Base-by-base conservation (phyloP, 2,888 invertebrate genomes). In the Ectobius pallidus region DNA sequence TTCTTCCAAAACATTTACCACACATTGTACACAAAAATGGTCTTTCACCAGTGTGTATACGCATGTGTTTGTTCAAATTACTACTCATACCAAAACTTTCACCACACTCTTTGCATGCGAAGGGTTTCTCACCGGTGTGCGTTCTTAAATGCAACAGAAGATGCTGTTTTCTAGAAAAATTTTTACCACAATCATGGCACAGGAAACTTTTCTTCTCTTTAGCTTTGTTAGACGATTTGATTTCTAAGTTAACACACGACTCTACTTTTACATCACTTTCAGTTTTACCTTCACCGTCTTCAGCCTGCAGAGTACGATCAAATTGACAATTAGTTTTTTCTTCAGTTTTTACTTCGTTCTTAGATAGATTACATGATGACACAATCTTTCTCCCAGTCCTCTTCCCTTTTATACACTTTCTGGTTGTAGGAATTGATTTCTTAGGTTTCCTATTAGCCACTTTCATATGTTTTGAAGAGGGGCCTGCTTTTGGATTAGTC, bases 111-210 rank as follows among this genome's bases (percentile, higher is more conserved):
- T 63, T 46, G 46, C 72, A 72, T 6, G 69, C 22, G 27, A 72
- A 72, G 6, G 72, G 68, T 34, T 72, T 72, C 49, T 72, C 68
- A 0, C 72, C 72, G 0, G 72, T 68, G 49, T 72, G 72, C 16
- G 70, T 70, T 1, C 61, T 39, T 6, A 62, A 18, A 32, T 70
- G 70, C 3, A 44, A n/a, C n/a, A 61, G 27, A 7, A 70, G 44
- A 9, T 61, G 65, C 18, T 65, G 65, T 27, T 65, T 65, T 14
- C 65, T 22, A 9, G 65, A 42, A 18, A 65, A 65, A 22, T 65
- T 65, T 44, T 65, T 65, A 2, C 65, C 65, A 30, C 65, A 65
- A 44, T 65, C 65, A 9, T 65, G 65, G 25, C 65, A 65, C 11
- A 65, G 27, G 25, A 65, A 65, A 25, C 44, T 65, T 46, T 65